A percentile compares a stretch with the other conserved stretches of the same genome.
Evolutionary conservation across 1,140 invertebrate genomes (phyloP).

Genomic region (Teleopsis dalmanni): DNA sequence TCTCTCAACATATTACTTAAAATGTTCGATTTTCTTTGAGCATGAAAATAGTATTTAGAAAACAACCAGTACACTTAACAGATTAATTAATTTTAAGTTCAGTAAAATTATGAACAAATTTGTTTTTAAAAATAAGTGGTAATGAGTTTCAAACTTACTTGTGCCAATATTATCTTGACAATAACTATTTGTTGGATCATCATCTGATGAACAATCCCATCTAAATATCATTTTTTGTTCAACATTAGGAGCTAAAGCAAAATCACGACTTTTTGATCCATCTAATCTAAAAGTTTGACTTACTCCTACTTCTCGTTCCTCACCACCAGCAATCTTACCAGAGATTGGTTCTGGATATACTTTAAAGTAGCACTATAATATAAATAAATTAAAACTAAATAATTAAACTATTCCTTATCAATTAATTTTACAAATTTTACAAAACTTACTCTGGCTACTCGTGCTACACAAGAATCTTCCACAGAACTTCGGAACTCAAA

Average conservation of each 20-base stretch:
- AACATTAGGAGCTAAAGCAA: constrained; percentile 1
- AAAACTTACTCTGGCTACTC: constrained; percentile 3
- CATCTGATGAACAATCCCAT: constrained; percentile 8
- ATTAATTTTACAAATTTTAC: background rate
- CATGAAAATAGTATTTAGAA: no score
- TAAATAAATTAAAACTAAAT: background rate
- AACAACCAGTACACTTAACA: background rate
- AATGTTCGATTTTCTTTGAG: background rate
- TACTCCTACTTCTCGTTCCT: constrained; percentile 4
- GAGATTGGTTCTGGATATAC: constrained; percentile 8
- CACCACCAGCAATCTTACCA: constrained; percentile 7
- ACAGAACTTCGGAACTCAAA: background rate
- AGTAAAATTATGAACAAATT: background rate
- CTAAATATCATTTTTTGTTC: constrained; percentile 1
- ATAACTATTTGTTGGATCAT: background rate
- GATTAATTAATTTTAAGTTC: background rate
- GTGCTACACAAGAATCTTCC: background rate
- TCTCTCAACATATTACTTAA: background rate
- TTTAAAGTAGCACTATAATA: constrained; percentile 10
- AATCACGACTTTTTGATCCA: constrained; percentile 9
- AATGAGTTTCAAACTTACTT: constrained; percentile 5
- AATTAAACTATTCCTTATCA: background rate
- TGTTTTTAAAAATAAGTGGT: background rate
- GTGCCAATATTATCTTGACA: constrained; percentile 7
- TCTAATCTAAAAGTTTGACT: constrained; percentile 3